Evolutionary conservation across 2,797 vertebrate species (phyloP).

Genomic region (Anisognathus igniventris): DNA sequence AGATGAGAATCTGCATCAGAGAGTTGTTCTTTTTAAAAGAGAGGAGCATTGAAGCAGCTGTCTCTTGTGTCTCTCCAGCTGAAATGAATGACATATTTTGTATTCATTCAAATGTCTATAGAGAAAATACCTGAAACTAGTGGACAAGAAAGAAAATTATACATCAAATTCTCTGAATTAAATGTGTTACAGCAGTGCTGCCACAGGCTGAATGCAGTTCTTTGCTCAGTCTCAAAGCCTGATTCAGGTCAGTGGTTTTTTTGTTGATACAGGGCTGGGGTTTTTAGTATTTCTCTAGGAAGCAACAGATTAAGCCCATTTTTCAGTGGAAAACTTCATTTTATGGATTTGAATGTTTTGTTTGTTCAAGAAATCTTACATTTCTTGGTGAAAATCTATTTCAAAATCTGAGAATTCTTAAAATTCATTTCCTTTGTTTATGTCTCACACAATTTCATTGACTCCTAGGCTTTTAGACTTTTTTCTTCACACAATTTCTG

Average conservation of each 20-base stretch:
- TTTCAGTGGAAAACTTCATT: neutral
- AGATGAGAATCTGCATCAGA: conserved; percentile 38
- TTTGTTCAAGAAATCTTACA: neutral
- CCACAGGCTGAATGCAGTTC: neutral
- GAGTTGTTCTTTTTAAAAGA: conserved; percentile 6
- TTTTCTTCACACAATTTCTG: neutral
- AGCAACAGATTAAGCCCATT: neutral
- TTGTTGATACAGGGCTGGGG: neutral
- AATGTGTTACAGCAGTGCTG: neutral
- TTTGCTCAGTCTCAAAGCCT: neutral
- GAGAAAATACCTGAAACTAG: neutral
- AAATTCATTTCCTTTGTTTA: neutral
- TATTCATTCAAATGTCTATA: neutral
- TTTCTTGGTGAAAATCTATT: neutral
- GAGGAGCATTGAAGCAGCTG: neutral
- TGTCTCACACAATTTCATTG: neutral
- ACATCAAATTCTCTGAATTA: neutral
- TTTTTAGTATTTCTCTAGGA: neutral
- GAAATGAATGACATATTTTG: conserved; percentile 10
- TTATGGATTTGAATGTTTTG: neutral
- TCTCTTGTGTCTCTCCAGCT: neutral
- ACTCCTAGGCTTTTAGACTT: neutral
- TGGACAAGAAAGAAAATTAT: neutral
- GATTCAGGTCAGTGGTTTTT: neutral
- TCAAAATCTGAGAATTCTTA: neutral